Base-by-base conservation (phyloP, 2,797 vertebrate genomes). In the Pelochelys cantorii region DNA sequence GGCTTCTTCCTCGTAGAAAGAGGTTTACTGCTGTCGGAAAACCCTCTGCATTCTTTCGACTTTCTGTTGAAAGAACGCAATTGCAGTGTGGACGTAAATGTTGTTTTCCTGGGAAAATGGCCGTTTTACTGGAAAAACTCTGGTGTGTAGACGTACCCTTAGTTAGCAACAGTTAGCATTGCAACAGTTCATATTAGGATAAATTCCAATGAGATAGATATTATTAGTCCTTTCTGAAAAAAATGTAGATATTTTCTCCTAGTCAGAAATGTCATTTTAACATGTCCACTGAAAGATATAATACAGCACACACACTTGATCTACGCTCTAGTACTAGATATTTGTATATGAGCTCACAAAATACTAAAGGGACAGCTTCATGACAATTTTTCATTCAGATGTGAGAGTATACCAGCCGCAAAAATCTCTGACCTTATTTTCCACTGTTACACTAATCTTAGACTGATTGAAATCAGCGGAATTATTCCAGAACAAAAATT, bases 381-480 rank as follows among this genome's bases (percentile, higher is more conserved):
- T 53, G 77, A 60, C 4, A 48, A 29, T 42, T 29, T 10, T 29
- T 68, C 23, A 12, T 79, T 53, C 75, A 87, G 31, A 88, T 25
- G 7, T 75, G 65, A 59, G 91, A 86, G 7, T 2, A 8, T 18
- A 79, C 25, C 31, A 82, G 52, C 4, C 31, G 37, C 68, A 55
- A 92, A 81, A 83, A 60, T 9, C 20, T 42, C 59, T 22, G 27
- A 29, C 7, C 7, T 88, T 54, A 22, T 13, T 79, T 77, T 92
- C 83, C 34, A 31, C 37, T 80, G 55, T 37, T 90, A 54, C 68
- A 37, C 17, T 55, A 53, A 10, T 20, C 94, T 87, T 85, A 0
- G 0, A 8, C 2, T 42, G 34, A 12, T 8, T 23, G n/a, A 0
- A 1, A 34, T 48, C 42, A 15, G 83, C 83, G 0, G 11, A 22